Evolutionary conservation across 1,140 invertebrate genomes (phyloP).

Genomic region (Cydia strobilella): DNA sequence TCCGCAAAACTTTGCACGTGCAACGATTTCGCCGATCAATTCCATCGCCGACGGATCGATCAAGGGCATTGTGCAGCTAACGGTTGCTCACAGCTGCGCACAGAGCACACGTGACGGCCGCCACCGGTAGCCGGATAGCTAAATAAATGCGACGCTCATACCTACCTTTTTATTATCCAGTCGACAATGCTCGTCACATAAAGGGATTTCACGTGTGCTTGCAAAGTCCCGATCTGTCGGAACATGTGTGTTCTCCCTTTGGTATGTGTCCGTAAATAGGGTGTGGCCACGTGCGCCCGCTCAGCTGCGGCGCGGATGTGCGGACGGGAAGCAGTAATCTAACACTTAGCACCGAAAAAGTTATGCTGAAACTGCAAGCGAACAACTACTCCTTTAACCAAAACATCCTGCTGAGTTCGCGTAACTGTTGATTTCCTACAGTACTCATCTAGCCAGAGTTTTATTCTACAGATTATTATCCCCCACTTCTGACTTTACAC

Average conservation of each 20-base stretch:
- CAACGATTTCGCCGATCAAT: constrained; percentile 76
- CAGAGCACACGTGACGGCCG: constrained; percentile 67
- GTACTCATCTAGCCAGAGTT: background rate
- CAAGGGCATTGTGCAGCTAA: constrained; percentile 77
- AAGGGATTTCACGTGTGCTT: constrained; percentile 79
- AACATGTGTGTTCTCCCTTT: constrained; percentile 78
- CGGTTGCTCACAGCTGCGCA: constrained; percentile 76
- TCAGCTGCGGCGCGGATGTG: constrained; percentile 76
- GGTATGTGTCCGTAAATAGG: constrained; percentile 77
- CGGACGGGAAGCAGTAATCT: constrained; percentile 75
- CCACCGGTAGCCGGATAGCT: constrained; percentile 73
- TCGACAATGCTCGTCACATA: constrained; percentile 75
- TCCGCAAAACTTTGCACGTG: constrained; percentile 68
- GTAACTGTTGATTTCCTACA: background rate
- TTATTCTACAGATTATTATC: background rate
- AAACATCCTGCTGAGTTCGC: constrained; percentile 35
- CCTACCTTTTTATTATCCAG: constrained; percentile 76
- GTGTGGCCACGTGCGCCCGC: constrained; percentile 76
- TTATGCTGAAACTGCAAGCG: constrained; percentile 45
- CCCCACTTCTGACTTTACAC: background rate
- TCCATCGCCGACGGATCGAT: constrained; percentile 72
- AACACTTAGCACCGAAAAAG: constrained; percentile 64
- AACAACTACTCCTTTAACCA: constrained; percentile 24
- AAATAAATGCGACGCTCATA: constrained; percentile 75
- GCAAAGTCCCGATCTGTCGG: constrained; percentile 75